These are phyloP conservation scores for Propithecus coquereli DNA, from an alignment of 2,113 vertebrate species.

Conservation along the genomic window DNA sequence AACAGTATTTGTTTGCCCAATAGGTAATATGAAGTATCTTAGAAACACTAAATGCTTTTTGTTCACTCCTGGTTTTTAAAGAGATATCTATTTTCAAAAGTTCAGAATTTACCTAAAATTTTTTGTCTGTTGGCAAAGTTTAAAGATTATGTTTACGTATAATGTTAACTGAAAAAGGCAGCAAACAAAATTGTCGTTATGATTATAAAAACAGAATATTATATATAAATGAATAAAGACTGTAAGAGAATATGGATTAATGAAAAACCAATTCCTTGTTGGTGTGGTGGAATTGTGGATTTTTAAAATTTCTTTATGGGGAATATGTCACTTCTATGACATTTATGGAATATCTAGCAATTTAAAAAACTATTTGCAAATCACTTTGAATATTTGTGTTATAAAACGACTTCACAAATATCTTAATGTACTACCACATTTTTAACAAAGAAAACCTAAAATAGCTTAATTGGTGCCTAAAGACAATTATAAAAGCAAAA, in stretches of 20 bases:
- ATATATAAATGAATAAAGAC: constrained; percentile 18
- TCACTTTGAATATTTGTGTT: not conserved
- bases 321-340: not conserved
- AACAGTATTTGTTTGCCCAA: not conserved
- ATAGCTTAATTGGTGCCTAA: not conserved
- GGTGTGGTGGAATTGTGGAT: not conserved
- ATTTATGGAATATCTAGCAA: constrained; percentile 18
- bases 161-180: constrained; percentile 39
- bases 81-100: constrained; percentile 30
- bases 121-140: constrained; percentile 33
- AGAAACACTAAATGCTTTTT: not conserved
- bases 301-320: not conserved
- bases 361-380: not conserved
- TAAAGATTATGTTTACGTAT: not conserved
- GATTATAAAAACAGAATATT: constrained; percentile 48
- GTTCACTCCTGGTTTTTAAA: not conserved
- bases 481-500: not conserved
- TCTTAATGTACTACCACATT: not conserved
- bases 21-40: not conserved
- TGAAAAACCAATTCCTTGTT: constrained; percentile 20
- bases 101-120: constrained; percentile 33
- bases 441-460: constrained; percentile 7
- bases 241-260: constrained; percentile 29
- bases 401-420: constrained; percentile 8
- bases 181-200: constrained; percentile 21